phyloP scores from a whole-genome alignment of 2,113 vertebrate genomes.

The Dicrurus megarhynchus region DNA sequence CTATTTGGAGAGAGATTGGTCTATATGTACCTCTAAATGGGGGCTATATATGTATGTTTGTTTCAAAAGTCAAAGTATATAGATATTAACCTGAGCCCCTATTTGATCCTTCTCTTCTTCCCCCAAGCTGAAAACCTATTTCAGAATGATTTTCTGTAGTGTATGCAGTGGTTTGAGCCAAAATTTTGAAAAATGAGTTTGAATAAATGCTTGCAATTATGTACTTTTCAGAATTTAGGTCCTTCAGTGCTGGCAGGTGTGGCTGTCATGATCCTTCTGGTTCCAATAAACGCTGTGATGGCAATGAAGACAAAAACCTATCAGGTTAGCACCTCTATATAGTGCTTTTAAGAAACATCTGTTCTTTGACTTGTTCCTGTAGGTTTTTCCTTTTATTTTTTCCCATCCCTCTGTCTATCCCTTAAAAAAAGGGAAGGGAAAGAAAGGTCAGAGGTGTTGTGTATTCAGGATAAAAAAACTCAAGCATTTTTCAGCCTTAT shows the following conservation, averaged over 20 bases:
- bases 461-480: not conserved
- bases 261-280: conserved; percentile 94
- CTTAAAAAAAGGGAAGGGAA: not conserved
- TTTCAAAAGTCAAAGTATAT: not conserved
- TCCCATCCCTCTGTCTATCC: not conserved
- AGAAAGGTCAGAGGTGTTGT: not conserved
- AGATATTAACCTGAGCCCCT: not conserved
- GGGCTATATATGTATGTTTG: not conserved
- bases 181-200: not conserved
- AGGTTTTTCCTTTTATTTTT: not conserved
- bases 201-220: not conserved
- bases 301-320: conserved; percentile 98
- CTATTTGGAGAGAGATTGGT: not conserved
- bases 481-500: not conserved
- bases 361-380: not conserved
- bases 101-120: not conserved
- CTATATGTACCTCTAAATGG: fast-evolving
- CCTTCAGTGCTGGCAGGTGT: conserved; percentile 91
- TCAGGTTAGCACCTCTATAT: conserved; percentile 76
- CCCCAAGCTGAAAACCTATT: not conserved
- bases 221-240: conserved; percentile 83
- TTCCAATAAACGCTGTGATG: conserved; percentile 91
- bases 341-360: not conserved
- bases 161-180: not conserved
- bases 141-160: not conserved